Conservation (phyloP, 2,113 vertebrate species). For the Pipra filicauda region DNA sequence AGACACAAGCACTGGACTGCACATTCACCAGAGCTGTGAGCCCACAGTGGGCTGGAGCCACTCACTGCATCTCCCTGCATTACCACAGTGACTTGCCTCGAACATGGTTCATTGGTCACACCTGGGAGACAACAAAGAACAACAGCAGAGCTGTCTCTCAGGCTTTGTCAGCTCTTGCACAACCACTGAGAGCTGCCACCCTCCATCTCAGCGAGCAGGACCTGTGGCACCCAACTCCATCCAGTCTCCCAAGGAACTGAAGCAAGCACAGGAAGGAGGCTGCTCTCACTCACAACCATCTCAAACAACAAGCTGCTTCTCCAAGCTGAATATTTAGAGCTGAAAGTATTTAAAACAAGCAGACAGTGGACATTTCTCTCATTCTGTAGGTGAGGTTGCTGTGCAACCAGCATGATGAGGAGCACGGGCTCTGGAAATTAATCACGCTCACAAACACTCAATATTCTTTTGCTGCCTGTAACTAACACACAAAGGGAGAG, state of each 20-base stretch:
- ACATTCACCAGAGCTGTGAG: not conserved
- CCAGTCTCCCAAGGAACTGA: not conserved
- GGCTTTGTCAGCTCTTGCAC: not conserved
- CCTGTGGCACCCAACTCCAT: not conserved
- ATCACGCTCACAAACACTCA: not conserved
- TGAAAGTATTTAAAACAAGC: constrained; percentile 8
- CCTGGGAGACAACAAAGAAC: not conserved
- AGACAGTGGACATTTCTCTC: not conserved
- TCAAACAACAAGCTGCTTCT: not conserved
- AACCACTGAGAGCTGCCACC: rapidly evolving
- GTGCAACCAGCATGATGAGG: constrained; percentile 20
- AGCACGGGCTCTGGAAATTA: constrained; percentile 30
- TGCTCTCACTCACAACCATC: not conserved
- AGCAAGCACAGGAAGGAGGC: not conserved
- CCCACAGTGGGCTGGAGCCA: not conserved
- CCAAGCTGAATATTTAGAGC: not conserved
- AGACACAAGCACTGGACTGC: not conserved
- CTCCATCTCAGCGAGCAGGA: not conserved
- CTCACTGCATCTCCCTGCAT: not conserved
- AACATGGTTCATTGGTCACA: not conserved
- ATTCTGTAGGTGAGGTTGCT: constrained; percentile 42
- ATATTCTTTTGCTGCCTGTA: not conserved
- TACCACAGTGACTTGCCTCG: not conserved
- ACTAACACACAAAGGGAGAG: not conserved
- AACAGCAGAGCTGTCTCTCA: not conserved